Evolutionary conservation across 1,140 invertebrate genomes (phyloP), one percentile per base, ranked within the genome.

Genomic region (Drosophila leontia): DNA sequence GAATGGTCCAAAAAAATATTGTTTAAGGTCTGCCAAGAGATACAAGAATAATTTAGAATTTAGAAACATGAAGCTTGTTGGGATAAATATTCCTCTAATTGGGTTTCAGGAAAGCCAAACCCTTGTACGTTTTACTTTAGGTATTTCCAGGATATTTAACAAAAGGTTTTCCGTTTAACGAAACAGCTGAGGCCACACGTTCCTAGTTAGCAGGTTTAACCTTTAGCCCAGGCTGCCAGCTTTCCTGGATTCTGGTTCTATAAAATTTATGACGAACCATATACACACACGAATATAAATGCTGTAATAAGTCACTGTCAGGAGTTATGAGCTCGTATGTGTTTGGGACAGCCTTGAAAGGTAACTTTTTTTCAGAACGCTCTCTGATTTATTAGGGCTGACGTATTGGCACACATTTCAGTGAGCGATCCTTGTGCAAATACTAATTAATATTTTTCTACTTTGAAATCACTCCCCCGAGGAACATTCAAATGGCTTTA

Each of bases 221-320:
- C 26, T 34, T 26, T 34, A n/a, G 29, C 61, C 29, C 37, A 23
- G 39, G 55, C 70, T 41, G 13, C 15, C 34, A 53, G 74, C 55
- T 39, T 55, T 29, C 17, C 37, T 35, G 59, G 51, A 37, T 42
- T 72, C 53, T 51, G 44, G 61, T 58, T 78, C 78, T 64, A 59
- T 71, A 39, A 53, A 78, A 78, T 78, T 78, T 78, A 78, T 78
- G 76, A 78, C 75, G 60, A 59, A 47, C 53, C 55, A 77, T 60
- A 77, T 60, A 77, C 72, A 51, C 44, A 61, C 64, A 78, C 39
- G 50, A 48, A 72, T 59, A 65, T 47, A 72, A 78, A 79, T 67
- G 32, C 65, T 53, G 61, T 74, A 82, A 87, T 87, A 87, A 87
- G 68, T 87, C 83, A 87, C 76, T 87, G 79, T 87, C 83, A 82